Conservation (phyloP, 2,113 vertebrate species). For the Macquaria ambigua region DNA sequence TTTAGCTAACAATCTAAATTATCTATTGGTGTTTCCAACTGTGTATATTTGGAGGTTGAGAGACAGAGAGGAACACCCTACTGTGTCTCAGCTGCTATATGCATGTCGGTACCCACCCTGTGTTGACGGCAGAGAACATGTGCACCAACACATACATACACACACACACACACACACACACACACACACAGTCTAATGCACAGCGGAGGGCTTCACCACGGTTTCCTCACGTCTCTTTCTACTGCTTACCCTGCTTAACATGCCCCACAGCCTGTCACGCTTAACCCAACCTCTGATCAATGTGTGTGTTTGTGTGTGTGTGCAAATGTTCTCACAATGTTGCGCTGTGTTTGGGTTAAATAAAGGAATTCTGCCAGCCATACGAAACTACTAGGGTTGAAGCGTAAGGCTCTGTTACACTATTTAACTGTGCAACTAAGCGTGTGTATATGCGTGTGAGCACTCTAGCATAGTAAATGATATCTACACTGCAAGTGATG, state of each 20-base stretch:
- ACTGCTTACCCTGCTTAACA: slow-evolving; percentile 75
- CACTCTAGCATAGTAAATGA: slow-evolving; percentile 68
- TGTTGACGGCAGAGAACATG: slow-evolving; percentile 30
- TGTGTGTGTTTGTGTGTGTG: slow-evolving; percentile 54
- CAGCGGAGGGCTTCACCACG: slow-evolving; percentile 43
- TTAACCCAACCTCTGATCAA: slow-evolving; percentile 84
- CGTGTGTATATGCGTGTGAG: slow-evolving; percentile 62
- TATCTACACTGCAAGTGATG: slow-evolving; percentile 64
- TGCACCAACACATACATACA: slow-evolving; percentile 6
- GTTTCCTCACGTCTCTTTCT: slow-evolving; percentile 66
- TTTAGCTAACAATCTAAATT: slow-evolving; percentile 15
- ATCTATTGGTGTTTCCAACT: slow-evolving; percentile 8
- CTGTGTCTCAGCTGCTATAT: slow-evolving; percentile 49
- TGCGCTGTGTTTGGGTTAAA: slow-evolving; percentile 82
- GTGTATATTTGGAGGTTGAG: slow-evolving; percentile 26
- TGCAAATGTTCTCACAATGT: slow-evolving; percentile 74
- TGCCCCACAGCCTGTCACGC: slow-evolving; percentile 72
- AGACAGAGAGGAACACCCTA: slow-evolving; percentile 18
- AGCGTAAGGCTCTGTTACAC: slow-evolving; percentile 74
- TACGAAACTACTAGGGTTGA: slow-evolving; percentile 73
- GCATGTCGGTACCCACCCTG: slow-evolving; percentile 23
- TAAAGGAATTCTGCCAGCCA: slow-evolving; percentile 83
- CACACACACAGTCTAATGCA: slow-evolving; percentile 20
- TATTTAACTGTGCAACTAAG: slow-evolving; percentile 79
- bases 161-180: slow-evolving; percentile 11